phyloP scores from a whole-genome alignment of 2,888 invertebrate species.

The Cephus nigrinus region DNA sequence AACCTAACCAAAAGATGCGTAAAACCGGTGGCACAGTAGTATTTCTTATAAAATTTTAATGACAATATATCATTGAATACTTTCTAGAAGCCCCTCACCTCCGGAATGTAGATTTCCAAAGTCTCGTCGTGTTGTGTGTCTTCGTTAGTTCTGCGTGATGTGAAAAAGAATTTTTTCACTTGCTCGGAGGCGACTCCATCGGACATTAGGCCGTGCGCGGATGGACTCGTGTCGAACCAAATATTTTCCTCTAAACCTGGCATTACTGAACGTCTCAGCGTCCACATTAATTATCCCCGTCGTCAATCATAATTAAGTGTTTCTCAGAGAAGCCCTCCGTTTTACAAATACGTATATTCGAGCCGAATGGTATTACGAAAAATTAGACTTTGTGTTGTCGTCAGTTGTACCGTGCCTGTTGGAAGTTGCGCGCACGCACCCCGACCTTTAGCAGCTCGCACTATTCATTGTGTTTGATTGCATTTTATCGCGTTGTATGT shows the following conservation, averaged over 20 bases:
- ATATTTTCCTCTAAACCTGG: conserved; percentile 63
- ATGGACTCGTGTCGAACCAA: conserved; percentile 56
- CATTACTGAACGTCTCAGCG: conserved; percentile 45
- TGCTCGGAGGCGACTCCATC: conserved; percentile 74
- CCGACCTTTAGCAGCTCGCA: too few relatives aligned
- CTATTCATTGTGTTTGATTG: too few relatives aligned
- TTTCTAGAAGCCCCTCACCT: conserved; percentile 67
- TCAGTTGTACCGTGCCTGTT: conserved; percentile 24
- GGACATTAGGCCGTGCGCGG: conserved; percentile 70
- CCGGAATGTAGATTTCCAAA: conserved; percentile 84
- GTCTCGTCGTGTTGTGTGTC: conserved; percentile 76
- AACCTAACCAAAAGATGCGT: conserved; percentile 40
- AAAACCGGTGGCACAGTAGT: conserved; percentile 39
- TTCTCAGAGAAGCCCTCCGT: not conserved
- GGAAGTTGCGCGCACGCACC: too few relatives aligned
- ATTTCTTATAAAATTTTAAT: not conserved
- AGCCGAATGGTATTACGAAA: conserved; percentile 3
- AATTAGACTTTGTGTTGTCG: conserved; percentile 35
- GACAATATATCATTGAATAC: not conserved
- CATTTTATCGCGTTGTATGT: too few relatives aligned
- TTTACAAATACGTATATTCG: too few relatives aligned
- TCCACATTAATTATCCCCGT: conserved; percentile 36
- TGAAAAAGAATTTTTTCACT: conserved; percentile 86
- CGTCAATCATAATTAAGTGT: conserved; percentile 38
- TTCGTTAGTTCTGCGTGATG: conserved; percentile 73